phyloP scores from a whole-genome alignment of 2,113 vertebrate genomes.

The Oryctolagus cuniculus region mOryCun1.1 NC_091445.1:90669001-90669500 shows the following conservation, averaged over 20 bases:
- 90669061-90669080: background rate
- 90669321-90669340: background rate
- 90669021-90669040: background rate
- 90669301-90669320: too few species aligned
- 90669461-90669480: background rate
- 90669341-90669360: background rate
- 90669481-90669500: background rate
- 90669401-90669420: background rate
- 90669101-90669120: background rate
- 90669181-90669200: background rate
- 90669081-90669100: background rate
- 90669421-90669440: background rate
- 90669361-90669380: rapidly evolving
- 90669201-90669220: background rate
- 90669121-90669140: background rate
- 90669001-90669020: background rate
- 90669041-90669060: background rate
- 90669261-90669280: background rate
- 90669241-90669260: background rate
- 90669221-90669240: background rate
- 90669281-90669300: background rate
- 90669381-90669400: background rate
- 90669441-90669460: background rate
- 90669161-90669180: background rate
- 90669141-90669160: background rate